Evolutionary conservation across 2,888 invertebrate species (phyloP).

Genomic region (Hofmannophila pseudospretella): DNA sequence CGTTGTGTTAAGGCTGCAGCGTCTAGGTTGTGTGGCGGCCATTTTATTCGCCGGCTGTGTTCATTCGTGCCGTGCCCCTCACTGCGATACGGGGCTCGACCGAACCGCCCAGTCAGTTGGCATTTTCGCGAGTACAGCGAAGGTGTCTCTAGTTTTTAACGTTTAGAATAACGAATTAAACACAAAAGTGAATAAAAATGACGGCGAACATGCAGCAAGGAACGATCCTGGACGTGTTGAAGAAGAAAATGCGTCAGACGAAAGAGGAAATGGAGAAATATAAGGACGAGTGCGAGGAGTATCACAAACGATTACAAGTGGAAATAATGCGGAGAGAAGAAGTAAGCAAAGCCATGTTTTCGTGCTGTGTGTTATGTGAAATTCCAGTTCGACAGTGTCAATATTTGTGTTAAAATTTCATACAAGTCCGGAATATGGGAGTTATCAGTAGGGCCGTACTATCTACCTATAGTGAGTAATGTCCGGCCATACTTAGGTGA

Average conservation of each 20-base stretch:
- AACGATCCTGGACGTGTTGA: conserved; percentile 96
- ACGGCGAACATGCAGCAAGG: conserved; percentile 94
- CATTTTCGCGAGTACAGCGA: conserved; percentile 75
- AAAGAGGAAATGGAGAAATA: conserved; percentile 99
- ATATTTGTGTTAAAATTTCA: conserved; percentile 36
- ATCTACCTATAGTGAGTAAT: conserved; percentile 77
- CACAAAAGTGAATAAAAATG: conserved; percentile 80
- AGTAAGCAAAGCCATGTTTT: conserved; percentile 84
- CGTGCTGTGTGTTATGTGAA: conserved; percentile 57
- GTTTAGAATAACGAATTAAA: conserved; percentile 52
- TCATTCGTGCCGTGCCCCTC: conserved; percentile 74
- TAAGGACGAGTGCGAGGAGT: conserved; percentile 98
- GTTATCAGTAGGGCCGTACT: conserved; percentile 62
- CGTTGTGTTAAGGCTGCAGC: conserved; percentile 54
- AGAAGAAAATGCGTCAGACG: conserved; percentile 99
- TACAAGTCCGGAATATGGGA: conserved; percentile 39
- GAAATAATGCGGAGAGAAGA: conserved; percentile 98
- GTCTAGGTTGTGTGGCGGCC: conserved; percentile 66
- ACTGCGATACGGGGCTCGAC: conserved; percentile 64
- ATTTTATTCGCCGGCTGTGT: conserved; percentile 76
- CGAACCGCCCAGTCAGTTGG: conserved; percentile 71
- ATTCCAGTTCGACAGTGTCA: conserved; percentile 34
- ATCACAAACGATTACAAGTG: conserved; percentile 95
- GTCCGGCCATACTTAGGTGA: conserved; percentile 78
- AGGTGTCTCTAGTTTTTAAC: conserved; percentile 72